phyloP scores from a whole-genome alignment of 1,140 invertebrate genomes.

The Agrilus planipennis region DNA sequence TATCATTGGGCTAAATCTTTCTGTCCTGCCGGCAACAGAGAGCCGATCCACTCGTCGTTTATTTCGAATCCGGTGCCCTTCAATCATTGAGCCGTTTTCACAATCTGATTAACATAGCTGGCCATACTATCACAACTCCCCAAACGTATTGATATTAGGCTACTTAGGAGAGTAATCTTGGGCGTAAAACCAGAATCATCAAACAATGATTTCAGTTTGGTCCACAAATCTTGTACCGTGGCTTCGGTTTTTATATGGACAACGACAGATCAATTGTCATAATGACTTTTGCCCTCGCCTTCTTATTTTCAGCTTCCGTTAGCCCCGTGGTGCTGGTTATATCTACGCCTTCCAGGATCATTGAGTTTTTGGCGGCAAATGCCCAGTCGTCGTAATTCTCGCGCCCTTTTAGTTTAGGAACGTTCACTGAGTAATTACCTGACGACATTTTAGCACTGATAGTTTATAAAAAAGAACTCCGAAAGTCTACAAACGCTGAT shows the following conservation, averaged over 20 bases:
- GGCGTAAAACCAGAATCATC: constrained; percentile 10
- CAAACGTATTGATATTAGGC: constrained; percentile 9
- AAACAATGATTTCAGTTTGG: constrained; percentile 10
- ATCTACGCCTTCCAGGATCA: too few relatives aligned
- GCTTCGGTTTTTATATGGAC: constrained; percentile 11
- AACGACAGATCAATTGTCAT: constrained; percentile 12
- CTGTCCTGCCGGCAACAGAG: too few relatives aligned
- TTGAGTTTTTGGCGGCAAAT: too few relatives aligned
- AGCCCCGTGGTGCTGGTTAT: too few relatives aligned
- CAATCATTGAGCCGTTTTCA: constrained; percentile 11
- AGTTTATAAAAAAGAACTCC: too few relatives aligned
- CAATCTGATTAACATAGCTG: constrained; percentile 8
- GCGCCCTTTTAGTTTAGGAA: too few relatives aligned
- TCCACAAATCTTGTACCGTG: constrained; percentile 12
- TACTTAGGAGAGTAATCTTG: constrained; percentile 9
- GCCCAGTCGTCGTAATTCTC: too few relatives aligned
- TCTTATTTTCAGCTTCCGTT: not conserved
- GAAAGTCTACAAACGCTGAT: too few relatives aligned
- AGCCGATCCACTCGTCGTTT: constrained; percentile 25
- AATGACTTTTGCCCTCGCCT: constrained; percentile 14
- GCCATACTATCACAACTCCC: constrained; percentile 9
- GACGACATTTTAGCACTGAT: too few relatives aligned
- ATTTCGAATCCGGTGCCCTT: constrained; percentile 12
- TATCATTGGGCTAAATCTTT: too few relatives aligned
- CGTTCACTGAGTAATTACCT: too few relatives aligned